These are phyloP conservation scores for Allochrocebus solatus DNA, from an alignment of 2,797 vertebrate species.

Conservation along the genomic window DNA sequence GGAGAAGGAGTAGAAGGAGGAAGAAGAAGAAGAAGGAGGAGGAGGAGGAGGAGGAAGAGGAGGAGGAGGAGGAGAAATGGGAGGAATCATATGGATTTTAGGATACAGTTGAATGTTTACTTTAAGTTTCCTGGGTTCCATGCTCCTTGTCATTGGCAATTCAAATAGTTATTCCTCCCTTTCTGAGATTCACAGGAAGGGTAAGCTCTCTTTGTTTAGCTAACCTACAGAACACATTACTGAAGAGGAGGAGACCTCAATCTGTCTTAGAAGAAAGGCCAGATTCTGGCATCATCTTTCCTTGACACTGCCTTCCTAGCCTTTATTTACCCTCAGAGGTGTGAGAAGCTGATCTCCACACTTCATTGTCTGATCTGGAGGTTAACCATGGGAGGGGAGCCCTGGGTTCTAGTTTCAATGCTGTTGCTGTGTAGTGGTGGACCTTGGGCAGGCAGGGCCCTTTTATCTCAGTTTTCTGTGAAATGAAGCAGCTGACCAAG, in stretches of 20 bases:
- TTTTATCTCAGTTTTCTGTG: not conserved
- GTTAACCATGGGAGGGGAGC: not conserved
- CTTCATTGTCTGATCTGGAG: not conserved
- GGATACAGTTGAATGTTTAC: not conserved
- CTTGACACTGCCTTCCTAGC: not conserved
- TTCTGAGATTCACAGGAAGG: not conserved
- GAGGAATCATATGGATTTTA: not conserved
- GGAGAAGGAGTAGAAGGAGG: no score
- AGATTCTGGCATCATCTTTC: not conserved
- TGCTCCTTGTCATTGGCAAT: not conserved
- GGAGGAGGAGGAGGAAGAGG: no score
- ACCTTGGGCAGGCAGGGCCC: not conserved
- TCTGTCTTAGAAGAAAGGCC: not conserved
- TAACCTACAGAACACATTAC: not conserved
- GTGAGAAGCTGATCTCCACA: not conserved
- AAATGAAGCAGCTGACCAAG: not conserved
- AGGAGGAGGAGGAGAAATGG: not conserved
- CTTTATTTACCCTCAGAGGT: not conserved
- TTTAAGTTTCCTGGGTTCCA: not conserved
- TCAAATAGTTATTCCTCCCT: not conserved
- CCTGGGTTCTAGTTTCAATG: not conserved
- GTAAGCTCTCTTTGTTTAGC: not conserved
- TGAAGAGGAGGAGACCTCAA: not conserved
- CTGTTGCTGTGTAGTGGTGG: not conserved
- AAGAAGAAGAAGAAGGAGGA: no score